Conservation (phyloP, 2,797 vertebrate species). For the Nyctalus aviator region DNA sequence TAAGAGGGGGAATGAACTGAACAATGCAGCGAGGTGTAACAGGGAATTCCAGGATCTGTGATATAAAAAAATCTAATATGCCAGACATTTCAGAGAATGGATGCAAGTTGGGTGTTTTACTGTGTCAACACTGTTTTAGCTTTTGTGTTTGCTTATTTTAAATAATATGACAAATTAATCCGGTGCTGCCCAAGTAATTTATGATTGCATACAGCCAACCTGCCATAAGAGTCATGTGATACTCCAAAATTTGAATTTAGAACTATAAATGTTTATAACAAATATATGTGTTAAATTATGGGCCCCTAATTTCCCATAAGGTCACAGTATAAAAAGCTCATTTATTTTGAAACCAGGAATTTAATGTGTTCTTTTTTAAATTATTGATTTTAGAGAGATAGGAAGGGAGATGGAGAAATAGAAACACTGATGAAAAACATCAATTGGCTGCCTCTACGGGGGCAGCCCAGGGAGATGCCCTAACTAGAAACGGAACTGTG, state of each 20-base stretch:
- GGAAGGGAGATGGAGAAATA: too few species aligned
- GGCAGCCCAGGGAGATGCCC: too few species aligned
- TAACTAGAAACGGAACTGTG: too few species aligned
- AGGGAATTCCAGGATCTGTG: neutral
- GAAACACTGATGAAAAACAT: too few species aligned
- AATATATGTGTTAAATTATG: neutral
- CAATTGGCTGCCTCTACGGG: too few species aligned
- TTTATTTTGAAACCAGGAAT: constrained; percentile 1
- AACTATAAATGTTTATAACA: neutral
- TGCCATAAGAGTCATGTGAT: neutral
- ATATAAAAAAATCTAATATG: neutral
- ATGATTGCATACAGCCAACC: neutral
- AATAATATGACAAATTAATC: neutral
- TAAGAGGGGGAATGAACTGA: neutral
- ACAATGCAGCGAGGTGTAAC: neutral
- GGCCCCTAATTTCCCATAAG: neutral
- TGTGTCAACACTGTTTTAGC: neutral
- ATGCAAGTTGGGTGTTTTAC: neutral
- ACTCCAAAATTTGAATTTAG: neutral
- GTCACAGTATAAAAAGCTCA: neutral
- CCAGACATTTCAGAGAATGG: neutral
- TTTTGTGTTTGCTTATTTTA: constrained; percentile 2
- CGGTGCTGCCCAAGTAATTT: neutral
- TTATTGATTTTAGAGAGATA: too few species aligned
- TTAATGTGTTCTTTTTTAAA: too few species aligned